phyloP scores from a whole-genome alignment of 2,888 invertebrate genomes.

The Nephrotoma guestfalica region DNA sequence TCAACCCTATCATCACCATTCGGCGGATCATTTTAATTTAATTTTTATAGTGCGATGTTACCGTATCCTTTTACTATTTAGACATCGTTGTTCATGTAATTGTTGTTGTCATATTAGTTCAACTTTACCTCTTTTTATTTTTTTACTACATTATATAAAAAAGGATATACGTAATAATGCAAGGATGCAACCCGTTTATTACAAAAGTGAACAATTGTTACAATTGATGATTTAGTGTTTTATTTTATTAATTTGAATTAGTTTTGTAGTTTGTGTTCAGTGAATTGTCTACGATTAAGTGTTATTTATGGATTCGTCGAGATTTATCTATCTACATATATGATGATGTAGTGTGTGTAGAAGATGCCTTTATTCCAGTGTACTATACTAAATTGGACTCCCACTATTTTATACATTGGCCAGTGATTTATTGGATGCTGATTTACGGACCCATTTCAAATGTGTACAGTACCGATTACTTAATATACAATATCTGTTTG shows the following conservation, averaged over 20 bases:
- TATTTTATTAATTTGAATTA: not conserved
- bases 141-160: not conserved
- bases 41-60: not conserved
- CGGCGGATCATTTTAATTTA: not conserved
- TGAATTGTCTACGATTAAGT: not conserved
- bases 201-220: not conserved
- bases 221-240: not conserved
- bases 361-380: not conserved
- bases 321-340: not conserved
- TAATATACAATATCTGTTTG: not conserved
- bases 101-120: conserved; percentile 4
- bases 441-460: not conserved
- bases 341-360: not conserved
- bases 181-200: conserved; percentile 1
- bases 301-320: not conserved
- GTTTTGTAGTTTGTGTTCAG: not conserved
- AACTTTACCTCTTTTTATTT: not conserved
- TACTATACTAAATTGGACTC: not conserved
- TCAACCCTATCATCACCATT: conserved; percentile 3
- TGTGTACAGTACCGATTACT: not conserved
- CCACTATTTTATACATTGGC: not conserved
- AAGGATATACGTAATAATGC: not conserved
- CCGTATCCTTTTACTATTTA: not conserved
- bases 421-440: not conserved
- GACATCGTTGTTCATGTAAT: not conserved